These are phyloP conservation scores for Phallusia fumigata DNA, from an alignment of 23 tunicate genomes.

Conservation along the genomic window DNA sequence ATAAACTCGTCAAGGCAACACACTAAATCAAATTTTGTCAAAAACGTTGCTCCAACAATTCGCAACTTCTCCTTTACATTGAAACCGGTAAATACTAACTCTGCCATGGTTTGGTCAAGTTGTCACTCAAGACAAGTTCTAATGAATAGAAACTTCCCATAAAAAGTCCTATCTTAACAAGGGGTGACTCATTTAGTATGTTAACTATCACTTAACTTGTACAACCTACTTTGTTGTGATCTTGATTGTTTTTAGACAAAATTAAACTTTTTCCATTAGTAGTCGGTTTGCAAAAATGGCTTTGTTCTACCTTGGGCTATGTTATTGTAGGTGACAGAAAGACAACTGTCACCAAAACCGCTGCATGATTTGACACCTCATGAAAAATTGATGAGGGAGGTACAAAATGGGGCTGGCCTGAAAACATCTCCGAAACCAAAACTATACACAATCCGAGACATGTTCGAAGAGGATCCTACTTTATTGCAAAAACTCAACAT, in stretches of 20 bases:
- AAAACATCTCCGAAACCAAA: conserved; percentile 47
- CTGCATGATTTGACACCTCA: conserved; percentile 27
- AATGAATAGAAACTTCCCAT: no score
- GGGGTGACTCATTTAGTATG: no score
- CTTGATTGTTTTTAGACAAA: no score
- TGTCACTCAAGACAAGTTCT: no score
- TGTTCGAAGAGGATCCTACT: conserved; percentile 67
- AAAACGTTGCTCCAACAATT: conserved; percentile 53
- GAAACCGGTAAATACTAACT: conserved; percentile 49
- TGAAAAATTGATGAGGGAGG: conserved; percentile 49
- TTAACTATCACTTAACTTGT: no score
- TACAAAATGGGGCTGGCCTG: conserved; percentile 27
- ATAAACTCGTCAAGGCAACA: conserved; percentile 25
- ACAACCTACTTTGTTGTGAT: no score
- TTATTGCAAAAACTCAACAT: conserved; percentile 62
- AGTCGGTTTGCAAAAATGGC: no score
- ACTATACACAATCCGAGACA: conserved; percentile 50
- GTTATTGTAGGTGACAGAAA: conserved; percentile 40
- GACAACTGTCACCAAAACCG: conserved; percentile 48
- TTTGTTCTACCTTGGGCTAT: no score
- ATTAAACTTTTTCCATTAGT: no score
- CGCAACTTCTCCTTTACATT: conserved; percentile 30
- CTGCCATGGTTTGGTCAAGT: no score
- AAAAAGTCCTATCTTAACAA: no score
- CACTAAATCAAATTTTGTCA: conserved; percentile 27